Percentiles rank a stretch among this genome's conserved stretches.
phyloP scores from a whole-genome alignment of 1,140 invertebrate species.

The Zaprionus camerounensis region DNA sequence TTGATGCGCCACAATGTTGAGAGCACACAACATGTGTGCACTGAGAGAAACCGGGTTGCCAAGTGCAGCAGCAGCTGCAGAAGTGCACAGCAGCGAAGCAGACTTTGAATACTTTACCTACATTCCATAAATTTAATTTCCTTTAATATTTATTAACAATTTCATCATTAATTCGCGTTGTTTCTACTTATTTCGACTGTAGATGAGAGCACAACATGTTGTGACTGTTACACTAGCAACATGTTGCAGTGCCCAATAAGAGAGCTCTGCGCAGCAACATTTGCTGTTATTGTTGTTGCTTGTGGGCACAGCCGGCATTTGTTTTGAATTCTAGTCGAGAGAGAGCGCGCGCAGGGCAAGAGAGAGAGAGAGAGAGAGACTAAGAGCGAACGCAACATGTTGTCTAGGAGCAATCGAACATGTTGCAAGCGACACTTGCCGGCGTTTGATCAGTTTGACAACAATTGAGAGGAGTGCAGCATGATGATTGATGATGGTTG shows the following conservation, averaged over 20 bases:
- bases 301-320: slow-evolving; percentile 8
- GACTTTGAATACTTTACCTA: not conserved
- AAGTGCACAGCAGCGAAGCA: not conserved
- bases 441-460: slow-evolving; percentile 9
- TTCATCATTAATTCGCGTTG: not conserved
- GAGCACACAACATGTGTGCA: slow-evolving; percentile 57
- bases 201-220: slow-evolving; percentile 39
- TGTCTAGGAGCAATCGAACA: slow-evolving; percentile 17
- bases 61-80: not conserved
- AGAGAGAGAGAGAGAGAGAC: not conserved
- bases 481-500: slow-evolving; percentile 36
- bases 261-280: slow-evolving; percentile 36
- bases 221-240: slow-evolving; percentile 33
- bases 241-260: slow-evolving; percentile 29
- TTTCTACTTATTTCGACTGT: slow-evolving; percentile 8
- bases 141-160: not conserved
- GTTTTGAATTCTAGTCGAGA: slow-evolving; percentile 14
- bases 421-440: slow-evolving; percentile 9
- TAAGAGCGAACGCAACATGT: slow-evolving; percentile 19
- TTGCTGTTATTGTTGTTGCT: not conserved
- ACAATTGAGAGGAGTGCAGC: slow-evolving; percentile 4
- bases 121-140: not conserved
- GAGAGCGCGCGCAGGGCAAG: not conserved
- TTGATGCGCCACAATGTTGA: slow-evolving; percentile 61
- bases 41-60: slow-evolving; percentile 31